A percentile compares a stretch with the other conserved stretches of the same genome.
These are phyloP conservation scores for Pantala flavescens DNA, from an alignment of 1,140 invertebrate species.

Conservation along the genomic window DNA sequence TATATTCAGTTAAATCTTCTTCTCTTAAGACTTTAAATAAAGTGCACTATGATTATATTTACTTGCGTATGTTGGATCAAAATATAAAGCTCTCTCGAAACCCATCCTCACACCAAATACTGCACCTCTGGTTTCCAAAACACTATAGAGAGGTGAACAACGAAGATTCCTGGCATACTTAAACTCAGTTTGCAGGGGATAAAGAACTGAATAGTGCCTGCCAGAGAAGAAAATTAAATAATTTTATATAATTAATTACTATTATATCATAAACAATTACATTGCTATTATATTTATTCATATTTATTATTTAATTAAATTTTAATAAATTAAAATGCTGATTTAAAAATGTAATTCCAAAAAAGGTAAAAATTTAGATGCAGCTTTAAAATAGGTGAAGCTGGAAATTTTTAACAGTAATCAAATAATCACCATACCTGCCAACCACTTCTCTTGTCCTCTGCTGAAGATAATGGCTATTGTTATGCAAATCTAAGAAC, in stretches of 20 bases:
- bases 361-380: too few relatives aligned
- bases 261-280: too few relatives aligned
- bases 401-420: too few relatives aligned
- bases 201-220: conserved; percentile 50
- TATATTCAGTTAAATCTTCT: conserved; percentile 11
- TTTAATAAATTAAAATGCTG: too few relatives aligned
- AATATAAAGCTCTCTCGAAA: conserved; percentile 65
- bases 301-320: too few relatives aligned
- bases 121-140: conserved; percentile 61
- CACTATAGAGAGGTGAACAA: conserved; percentile 66
- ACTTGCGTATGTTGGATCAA: conserved; percentile 43
- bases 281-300: too few relatives aligned
- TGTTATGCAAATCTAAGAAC: conserved; percentile 74
- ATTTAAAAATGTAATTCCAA: too few relatives aligned
- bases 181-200: conserved; percentile 52
- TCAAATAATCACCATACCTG: conserved; percentile 29
- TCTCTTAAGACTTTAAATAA: not conserved
- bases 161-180: conserved; percentile 58
- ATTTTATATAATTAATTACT: too few relatives aligned
- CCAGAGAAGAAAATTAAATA: conserved; percentile 22
- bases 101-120: conserved; percentile 77
- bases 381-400: too few relatives aligned
- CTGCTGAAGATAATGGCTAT: conserved; percentile 60
- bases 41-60: not conserved
- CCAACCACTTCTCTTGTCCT: conserved; percentile 64